A percentile compares a stretch with the other conserved stretches of the same genome.
Conservation (phyloP, 1,140 invertebrate genomes). For the Lepidurus packardi region DNA sequence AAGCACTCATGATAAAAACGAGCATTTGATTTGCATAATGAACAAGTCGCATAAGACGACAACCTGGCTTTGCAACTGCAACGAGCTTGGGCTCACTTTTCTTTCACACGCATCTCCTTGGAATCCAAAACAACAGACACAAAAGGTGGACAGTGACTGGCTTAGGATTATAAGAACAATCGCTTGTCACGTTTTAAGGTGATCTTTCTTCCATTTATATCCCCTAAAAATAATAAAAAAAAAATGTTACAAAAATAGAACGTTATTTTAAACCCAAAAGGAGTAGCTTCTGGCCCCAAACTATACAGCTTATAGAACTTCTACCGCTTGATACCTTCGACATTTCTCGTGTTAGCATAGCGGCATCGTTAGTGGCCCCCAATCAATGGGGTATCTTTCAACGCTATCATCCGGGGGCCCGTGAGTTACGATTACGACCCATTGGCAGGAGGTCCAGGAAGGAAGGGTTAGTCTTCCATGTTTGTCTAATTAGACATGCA, state of each 20-base stretch:
- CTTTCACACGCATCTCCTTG: neutral
- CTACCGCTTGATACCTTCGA: neutral
- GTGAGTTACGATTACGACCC: constrained; percentile 8
- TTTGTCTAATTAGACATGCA: constrained; percentile 19
- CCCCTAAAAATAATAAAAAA: neutral
- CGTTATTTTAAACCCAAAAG: too few species aligned
- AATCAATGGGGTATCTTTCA: constrained; percentile 14
- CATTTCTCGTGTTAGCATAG: neutral
- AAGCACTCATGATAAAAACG: constrained; percentile 19
- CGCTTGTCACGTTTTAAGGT: neutral
- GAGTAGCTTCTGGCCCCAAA: too few species aligned
- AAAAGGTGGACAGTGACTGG: neutral
- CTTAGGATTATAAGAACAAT: neutral
- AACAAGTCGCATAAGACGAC: constrained; percentile 13
- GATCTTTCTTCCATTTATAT: neutral
- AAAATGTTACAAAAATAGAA: constrained; percentile 15
- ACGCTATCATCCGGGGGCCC: neutral
- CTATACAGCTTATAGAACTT: too few species aligned
- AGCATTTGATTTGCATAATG: constrained; percentile 22
- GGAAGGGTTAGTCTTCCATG: neutral
- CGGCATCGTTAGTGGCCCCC: neutral
- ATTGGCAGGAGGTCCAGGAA: constrained; percentile 1
- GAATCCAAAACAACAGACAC: neutral
- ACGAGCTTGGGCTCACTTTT: too few species aligned
- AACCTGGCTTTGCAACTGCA: neutral